These are phyloP conservation scores for Myripristis jacobus DNA, from an alignment of 2,797 vertebrate genomes.

Conservation along the genomic window DNA sequence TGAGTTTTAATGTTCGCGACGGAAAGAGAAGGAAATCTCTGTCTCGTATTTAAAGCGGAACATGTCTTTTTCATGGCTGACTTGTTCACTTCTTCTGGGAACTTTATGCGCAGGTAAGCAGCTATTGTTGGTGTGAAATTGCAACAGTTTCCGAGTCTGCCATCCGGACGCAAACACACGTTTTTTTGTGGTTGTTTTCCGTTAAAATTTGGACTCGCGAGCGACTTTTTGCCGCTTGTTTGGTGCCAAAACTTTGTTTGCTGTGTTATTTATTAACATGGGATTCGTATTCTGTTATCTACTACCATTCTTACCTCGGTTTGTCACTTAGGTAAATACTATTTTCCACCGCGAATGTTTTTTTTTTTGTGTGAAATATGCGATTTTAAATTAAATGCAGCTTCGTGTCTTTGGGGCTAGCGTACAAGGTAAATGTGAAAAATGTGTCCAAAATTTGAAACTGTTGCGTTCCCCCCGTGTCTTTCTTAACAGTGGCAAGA, in stretches of 20 bases:
- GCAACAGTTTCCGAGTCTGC: slow-evolving; percentile 33
- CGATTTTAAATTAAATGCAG: background rate
- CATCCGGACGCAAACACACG: slow-evolving; percentile 2
- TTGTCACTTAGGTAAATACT: background rate
- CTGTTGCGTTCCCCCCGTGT: slow-evolving; percentile 66
- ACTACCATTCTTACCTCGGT: slow-evolving; percentile 40
- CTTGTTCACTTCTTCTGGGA: slow-evolving; percentile 95
- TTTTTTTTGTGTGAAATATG: background rate
- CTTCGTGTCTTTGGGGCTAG: background rate
- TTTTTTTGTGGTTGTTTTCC: background rate
- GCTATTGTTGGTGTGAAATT: slow-evolving; percentile 35
- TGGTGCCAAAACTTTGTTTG: slow-evolving; percentile 65
- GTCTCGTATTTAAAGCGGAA: slow-evolving; percentile 84
- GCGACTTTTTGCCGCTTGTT: slow-evolving; percentile 27
- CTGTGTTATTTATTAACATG: slow-evolving; percentile 6
- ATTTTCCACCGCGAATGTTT: background rate
- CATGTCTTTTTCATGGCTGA: slow-evolving; percentile 95
- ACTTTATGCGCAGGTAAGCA: slow-evolving; percentile 94
- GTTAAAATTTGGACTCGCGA: slow-evolving; percentile 32
- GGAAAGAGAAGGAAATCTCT: slow-evolving; percentile 69
- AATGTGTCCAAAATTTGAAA: slow-evolving; percentile 46
- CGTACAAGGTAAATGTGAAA: background rate
- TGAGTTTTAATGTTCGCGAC: slow-evolving; percentile 81
- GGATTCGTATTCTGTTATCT: slow-evolving; percentile 34
- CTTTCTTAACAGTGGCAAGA: slow-evolving; percentile 64